Evolutionary conservation across 1,140 invertebrate species (phyloP), one percentile per base, ranked within the genome.

Genomic region (Leptinotarsa defecta): DNA sequence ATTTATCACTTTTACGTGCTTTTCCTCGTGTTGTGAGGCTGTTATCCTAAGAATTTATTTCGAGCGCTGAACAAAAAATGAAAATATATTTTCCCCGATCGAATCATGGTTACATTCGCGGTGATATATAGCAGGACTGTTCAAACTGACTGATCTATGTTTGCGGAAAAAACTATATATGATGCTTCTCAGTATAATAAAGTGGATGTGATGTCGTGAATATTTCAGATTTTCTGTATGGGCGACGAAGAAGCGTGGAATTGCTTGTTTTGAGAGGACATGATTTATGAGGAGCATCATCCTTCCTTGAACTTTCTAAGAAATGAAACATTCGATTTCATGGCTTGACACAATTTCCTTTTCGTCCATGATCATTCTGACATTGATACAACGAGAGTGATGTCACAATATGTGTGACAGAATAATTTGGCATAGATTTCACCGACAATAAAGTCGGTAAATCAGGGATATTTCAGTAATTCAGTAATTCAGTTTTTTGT

Each of bases 31-130:
- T 57, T 19, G 15, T 19, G 52, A 57, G 52, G 52, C n/a, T 57
- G 52, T 57, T 57, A 57, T 57, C 52, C n/a, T n/a, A 57, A 43
- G 34, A 43, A 43, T 43, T 43, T 43, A 43, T 43, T 43, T 43
- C 34, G 52, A 15, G 52, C 52, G 52, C n/a, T 19, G 52, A 57
- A 57, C 52, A 57, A 57, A 57, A 57, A 57, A 57, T 57, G 52
- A 57, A 57, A 57, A 57, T 57, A 57, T 57, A 57, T 57, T 57
- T 57, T 57, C 52, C n/a, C 52, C 52, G 52, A 57, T 57, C 52
- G 52, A 57, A 57, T 57, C 52, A 57, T 57, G 52, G 52, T 57
- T 57, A 57, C 52, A 57, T 57, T 57, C 52, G 52, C 15, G n/a
- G 52, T 57, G 52, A 57, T 57, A 57, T 57, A 57, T 57, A 15